Conservation (phyloP, 2,113 vertebrate species). For the Sphaerodactylus townsendi region DNA sequence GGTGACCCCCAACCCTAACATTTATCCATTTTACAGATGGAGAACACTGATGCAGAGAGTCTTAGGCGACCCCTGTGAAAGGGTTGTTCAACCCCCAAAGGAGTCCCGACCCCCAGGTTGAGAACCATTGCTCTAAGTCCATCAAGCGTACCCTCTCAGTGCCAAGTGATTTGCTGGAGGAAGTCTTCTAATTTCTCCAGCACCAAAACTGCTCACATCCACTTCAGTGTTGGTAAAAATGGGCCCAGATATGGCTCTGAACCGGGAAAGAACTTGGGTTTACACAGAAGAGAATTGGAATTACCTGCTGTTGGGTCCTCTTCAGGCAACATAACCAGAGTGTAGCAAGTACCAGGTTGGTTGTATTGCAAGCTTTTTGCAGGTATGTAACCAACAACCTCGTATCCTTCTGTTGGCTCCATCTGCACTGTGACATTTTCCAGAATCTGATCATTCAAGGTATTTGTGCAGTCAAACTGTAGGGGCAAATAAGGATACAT, state of each 20-base stretch:
- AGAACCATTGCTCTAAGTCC: too few relatives aligned
- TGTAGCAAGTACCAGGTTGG: constrained; percentile 82
- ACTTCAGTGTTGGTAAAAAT: constrained; percentile 45
- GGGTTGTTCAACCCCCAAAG: too few relatives aligned
- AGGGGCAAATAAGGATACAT: constrained; percentile 9
- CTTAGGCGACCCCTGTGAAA: too few relatives aligned
- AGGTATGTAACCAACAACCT: constrained; percentile 75
- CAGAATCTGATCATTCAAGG: constrained; percentile 81
- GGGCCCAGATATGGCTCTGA: constrained; percentile 28
- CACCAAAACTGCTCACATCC: constrained; percentile 17
- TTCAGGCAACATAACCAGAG: constrained; percentile 76
- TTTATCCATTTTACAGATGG: too few relatives aligned
- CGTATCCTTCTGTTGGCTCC: constrained; percentile 83
- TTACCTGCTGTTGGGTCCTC: constrained; percentile 81
- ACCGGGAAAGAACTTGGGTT: rapidly evolving
- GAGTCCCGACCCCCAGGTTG: too few relatives aligned
- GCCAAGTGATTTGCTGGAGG: neutral
- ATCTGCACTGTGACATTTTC: constrained; percentile 83
- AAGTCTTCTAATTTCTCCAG: neutral
- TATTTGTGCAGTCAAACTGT: constrained; percentile 84
- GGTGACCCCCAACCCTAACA: too few relatives aligned
- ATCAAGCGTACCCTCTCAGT: neutral
- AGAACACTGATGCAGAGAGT: too few relatives aligned
- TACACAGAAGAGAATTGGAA: neutral
- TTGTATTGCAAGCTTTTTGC: constrained; percentile 80